Evolutionary conservation across 2,113 vertebrate species (phyloP), one percentile per base, ranked within the genome.

Genomic region (Amphiprion percula): DNA sequence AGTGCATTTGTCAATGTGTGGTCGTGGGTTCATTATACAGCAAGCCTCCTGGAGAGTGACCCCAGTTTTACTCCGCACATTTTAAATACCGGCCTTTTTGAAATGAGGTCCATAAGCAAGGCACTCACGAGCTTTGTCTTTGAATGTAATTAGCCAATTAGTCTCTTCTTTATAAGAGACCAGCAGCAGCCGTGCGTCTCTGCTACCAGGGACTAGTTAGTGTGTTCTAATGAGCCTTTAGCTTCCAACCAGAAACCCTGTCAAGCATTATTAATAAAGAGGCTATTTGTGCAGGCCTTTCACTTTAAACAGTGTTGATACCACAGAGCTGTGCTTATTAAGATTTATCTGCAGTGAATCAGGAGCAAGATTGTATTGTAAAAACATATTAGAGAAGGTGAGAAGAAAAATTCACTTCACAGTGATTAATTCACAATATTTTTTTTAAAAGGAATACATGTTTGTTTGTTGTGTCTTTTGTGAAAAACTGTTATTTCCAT

Each of bases 231-330:
- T 92, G 91, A 90, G 91, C 85, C 80, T 86, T 91, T 89, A 89
- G 88, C 87, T 89, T 80, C 88, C 73, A 81, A 91, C 87, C 86
- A 92, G 88, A 90, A 91, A 80, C 59, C 79, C 72, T 82, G 76
- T 91, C 89, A 88, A 92, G 89, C 80, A 76, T 88, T 93, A 92
- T 92, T 93, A 91, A 92, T 93, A 91, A 92, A 91, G 82, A 91
- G 76, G 85, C 87, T 82, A 84, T 91, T 91, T 90, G 79, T 86
- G 68, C 77, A 81, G 87, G 71, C 85, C 83, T 83, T 87, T 55
- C 73, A 74, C 74, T 87, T 88, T 78, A 84, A 90, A 86, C 58
- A 77, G 44, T 73, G 78, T 72, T 90, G 79, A 84, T 80, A 75
- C 74, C 68, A 85, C 73, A 79, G 73, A 71, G 74, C 71, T 47